A percentile compares a stretch with the other conserved stretches of the same genome.
Evolutionary conservation across 2,113 vertebrate genomes (phyloP).

Genomic region (Todiramphus saurophagus): DNA sequence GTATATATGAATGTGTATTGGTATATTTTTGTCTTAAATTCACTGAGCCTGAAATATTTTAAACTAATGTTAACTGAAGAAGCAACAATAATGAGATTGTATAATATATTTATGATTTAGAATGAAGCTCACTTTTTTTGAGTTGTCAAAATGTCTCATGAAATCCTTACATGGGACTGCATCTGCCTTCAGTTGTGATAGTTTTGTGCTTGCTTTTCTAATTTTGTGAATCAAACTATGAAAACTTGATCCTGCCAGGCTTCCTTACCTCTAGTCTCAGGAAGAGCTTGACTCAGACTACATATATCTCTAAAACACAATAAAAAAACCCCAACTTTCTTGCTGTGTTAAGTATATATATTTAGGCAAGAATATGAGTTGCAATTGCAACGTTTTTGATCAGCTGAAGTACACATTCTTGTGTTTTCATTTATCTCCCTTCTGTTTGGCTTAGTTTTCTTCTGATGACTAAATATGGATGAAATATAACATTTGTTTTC

Average conservation of each 20-base stretch:
- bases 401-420: not conserved
- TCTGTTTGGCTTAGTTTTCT: conserved; percentile 2
- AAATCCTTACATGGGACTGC: not conserved
- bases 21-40: not conserved
- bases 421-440: not conserved
- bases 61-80: not conserved
- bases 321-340: not conserved
- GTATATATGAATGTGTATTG: not conserved
- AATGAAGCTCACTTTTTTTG: not conserved
- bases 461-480: conserved; percentile 17
- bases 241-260: not conserved
- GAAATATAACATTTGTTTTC: conserved; percentile 8
- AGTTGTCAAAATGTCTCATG: not conserved
- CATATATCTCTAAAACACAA: not conserved
- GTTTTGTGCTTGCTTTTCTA: not conserved
- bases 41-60: not conserved
- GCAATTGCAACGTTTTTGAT: not conserved
- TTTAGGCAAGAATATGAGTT: not conserved
- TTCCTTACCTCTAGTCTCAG: not conserved
- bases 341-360: not conserved
- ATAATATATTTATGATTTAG: not conserved
- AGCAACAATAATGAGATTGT: not conserved
- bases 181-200: not conserved
- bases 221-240: not conserved
- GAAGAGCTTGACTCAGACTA: not conserved